Evolutionary conservation across 1,140 invertebrate genomes (phyloP).

Genomic region (Ptiloglossa arizonensis): DNA sequence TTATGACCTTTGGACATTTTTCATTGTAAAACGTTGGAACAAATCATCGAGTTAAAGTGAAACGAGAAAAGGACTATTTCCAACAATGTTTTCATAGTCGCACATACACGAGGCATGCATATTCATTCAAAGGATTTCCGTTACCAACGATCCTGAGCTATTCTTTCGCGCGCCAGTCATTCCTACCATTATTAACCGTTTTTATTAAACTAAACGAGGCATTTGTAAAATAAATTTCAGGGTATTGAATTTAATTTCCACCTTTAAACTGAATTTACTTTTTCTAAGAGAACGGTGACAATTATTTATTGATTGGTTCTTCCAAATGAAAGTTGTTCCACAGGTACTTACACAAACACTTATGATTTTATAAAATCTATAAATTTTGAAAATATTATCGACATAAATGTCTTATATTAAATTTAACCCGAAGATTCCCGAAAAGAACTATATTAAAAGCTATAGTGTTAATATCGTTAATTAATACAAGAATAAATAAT

Average conservation of each 20-base stretch:
- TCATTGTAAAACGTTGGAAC: slow-evolving; percentile 26
- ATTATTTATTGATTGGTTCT: neutral
- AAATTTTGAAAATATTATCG: too few species aligned
- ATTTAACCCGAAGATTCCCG: too few species aligned
- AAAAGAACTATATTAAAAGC: too few species aligned
- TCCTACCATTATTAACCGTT: slow-evolving; percentile 16
- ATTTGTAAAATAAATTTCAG: neutral
- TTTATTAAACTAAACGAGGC: slow-evolving; percentile 5
- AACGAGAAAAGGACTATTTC: slow-evolving; percentile 2
- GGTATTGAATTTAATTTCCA: too few species aligned
- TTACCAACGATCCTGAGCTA: neutral
- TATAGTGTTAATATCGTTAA: too few species aligned
- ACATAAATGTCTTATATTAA: too few species aligned
- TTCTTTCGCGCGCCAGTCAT: slow-evolving; percentile 19
- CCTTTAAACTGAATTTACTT: too few species aligned
- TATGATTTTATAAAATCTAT: too few species aligned
- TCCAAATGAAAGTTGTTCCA: neutral
- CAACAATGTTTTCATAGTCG: slow-evolving; percentile 29
- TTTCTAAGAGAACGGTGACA: neutral
- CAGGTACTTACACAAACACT: too few species aligned
- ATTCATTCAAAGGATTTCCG: slow-evolving; percentile 35
- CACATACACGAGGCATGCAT: slow-evolving; percentile 9
- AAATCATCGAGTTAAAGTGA: slow-evolving; percentile 38
- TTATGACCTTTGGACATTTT: slow-evolving; percentile 29
- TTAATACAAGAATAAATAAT: too few species aligned